phyloP scores from a whole-genome alignment of 2,888 invertebrate species.

The Eupithecia inturbata region DNA sequence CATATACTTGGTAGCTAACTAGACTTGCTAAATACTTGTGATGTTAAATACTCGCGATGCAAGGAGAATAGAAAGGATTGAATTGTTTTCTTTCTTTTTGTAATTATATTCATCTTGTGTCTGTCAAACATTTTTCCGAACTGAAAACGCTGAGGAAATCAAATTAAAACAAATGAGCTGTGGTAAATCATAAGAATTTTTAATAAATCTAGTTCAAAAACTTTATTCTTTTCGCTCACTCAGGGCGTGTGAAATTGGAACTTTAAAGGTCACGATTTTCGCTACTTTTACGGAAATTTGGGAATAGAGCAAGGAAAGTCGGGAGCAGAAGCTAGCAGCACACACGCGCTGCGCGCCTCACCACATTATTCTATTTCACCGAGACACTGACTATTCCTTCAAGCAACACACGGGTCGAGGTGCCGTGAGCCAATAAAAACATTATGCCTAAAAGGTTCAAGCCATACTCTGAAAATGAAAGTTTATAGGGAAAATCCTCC shows the following conservation, averaged over 20 bases:
- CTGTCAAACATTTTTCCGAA: constrained; percentile 48
- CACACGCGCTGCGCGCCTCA: background rate
- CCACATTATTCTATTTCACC: constrained; percentile 38
- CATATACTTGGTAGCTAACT: constrained; percentile 68
- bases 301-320: background rate
- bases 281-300: background rate
- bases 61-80: constrained; percentile 43
- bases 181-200: too few relatives aligned
- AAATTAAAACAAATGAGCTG: constrained; percentile 22
- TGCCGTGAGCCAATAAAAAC: constrained; percentile 42
- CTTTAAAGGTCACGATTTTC: background rate
- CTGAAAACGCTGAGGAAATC: constrained; percentile 24
- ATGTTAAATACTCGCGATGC: constrained; percentile 14
- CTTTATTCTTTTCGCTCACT: too few relatives aligned
- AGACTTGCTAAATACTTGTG: constrained; percentile 28
- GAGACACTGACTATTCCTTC: constrained; percentile 28
- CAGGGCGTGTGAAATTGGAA: too few relatives aligned
- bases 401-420: constrained; percentile 30
- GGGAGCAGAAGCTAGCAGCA: constrained; percentile 9
- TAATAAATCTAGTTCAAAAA: too few relatives aligned
- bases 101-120: constrained; percentile 68
- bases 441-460: constrained; percentile 46
- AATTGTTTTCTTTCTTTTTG: constrained; percentile 26
- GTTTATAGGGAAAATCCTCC: constrained; percentile 1
- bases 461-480: constrained; percentile 36